A percentile compares a stretch with the other conserved stretches of the same genome.
Evolutionary conservation across 2,888 invertebrate genomes (phyloP).

Genomic region (Phengaris alcon): DNA sequence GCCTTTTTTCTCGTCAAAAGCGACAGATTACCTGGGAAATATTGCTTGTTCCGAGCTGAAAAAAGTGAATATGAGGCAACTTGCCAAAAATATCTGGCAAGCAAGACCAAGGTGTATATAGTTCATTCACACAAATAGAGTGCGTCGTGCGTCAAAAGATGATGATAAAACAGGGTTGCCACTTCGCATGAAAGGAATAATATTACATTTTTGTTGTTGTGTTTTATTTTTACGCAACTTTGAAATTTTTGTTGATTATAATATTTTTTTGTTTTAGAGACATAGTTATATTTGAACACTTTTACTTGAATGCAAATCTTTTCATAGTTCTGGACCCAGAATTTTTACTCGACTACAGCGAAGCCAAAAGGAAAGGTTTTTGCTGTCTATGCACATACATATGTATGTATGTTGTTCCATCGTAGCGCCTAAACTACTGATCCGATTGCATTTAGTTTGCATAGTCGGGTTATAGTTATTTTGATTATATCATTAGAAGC

Average conservation of each 20-base stretch:
- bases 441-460: no score
- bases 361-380: no score
- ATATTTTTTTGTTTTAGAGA: background rate
- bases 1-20: constrained; percentile 44
- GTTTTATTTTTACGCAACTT: background rate
- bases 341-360: no score
- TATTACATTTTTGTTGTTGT: constrained; percentile 10
- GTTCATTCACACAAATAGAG: constrained; percentile 44
- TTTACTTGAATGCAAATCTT: background rate
- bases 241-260: background rate
- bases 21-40: constrained; percentile 61
- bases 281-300: constrained; percentile 4
- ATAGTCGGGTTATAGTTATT: no score
- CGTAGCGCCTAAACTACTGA: no score
- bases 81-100: constrained; percentile 53
- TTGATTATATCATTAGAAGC: no score
- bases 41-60: constrained; percentile 44
- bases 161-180: constrained; percentile 29
- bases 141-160: constrained; percentile 40
- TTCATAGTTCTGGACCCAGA: background rate
- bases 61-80: constrained; percentile 43
- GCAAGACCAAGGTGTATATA: constrained; percentile 49
- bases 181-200: constrained; percentile 31
- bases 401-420: no score
- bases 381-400: no score